Base-by-base conservation (phyloP, 2,888 invertebrate species). In the Philonicus albiceps region DNA sequence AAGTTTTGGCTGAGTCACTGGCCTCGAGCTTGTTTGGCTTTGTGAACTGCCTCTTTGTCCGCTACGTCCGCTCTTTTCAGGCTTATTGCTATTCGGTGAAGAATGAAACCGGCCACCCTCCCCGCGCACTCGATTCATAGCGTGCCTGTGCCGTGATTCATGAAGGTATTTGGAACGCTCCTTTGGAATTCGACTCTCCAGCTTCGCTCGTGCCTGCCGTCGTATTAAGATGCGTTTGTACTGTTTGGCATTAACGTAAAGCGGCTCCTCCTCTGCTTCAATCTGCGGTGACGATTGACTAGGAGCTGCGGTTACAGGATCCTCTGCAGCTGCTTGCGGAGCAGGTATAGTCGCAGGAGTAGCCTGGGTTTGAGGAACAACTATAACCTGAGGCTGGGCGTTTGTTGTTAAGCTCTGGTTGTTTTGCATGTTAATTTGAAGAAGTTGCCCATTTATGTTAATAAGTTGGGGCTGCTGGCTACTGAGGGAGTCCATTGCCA, bases 171-270 rank as follows among this genome's bases (percentile, higher is more conserved):
- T 99, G 89, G 97, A 97, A 91, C 99, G 94, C 91, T 98, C 97
- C 93, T 99, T 99, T 3, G 99, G 98, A 91, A 99, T 99, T 92
- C 98, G 96, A 1, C 98, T 97, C 93, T 99, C 99, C 74, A 99
- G 93, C 92, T 97, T 98, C 2, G 99, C 99, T 83, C 99, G 93
- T 0, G 99, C 99, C 90, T 98, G 97, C 74, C 99, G 93, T 53
- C 99, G 93, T 92, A 99, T 99, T 81, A 99, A 93, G 90, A 99
- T 99, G 87, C 99, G 94, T 91, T 98, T 96, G 93, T 99, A 99
- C 91, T 99, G 99, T 90, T 99, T 97, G 30, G 99, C 99, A 93
- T 99, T 99, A 0, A 99, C 99, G 91, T 99, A 99, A 22, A 99
- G 93, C 0, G 99, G 98, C 90, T 99, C 98, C 91, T 99, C 99